Evolutionary conservation across 64 coral and sea anemone species (phyloP), one percentile per base, ranked within the genome.

Genomic region (Actinia tenebrosa): DNA sequence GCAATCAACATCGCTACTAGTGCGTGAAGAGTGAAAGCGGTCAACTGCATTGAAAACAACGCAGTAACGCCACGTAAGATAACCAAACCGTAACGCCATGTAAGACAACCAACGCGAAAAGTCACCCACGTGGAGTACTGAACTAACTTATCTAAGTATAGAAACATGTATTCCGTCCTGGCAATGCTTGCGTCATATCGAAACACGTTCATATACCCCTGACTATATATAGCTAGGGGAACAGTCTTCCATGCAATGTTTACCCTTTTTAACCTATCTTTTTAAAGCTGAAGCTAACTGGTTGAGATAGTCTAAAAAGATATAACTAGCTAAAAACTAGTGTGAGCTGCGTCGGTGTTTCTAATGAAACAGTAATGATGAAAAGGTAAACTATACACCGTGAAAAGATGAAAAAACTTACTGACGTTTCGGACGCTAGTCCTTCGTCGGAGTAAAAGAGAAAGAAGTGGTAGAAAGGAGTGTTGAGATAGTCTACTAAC

Each of bases 61-160:
- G 8, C 56, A 11, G 56, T 58, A 58, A 58, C 56, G 56, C 56
- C 15, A 58, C 56, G 69, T 30, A 75, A 42, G 25, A 75, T 42
- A 75, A 75, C 1, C 9, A 42, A 75, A 50, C 0, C 53, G 53
- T 55, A 55, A 55, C 53, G 53, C 53, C 11, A 55, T 11, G 66
- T 25, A 71, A 71, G 22, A 71, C 13, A 71, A 71, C 5, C 6
- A 27, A 71, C 7, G 23, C 1, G 69, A 30, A 10, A 69, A 23
- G 20, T 14, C 10, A 75, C 23, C 27, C 69, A 75, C 69, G 69
- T 75, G 69, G 10, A 75, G 26, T n/a, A 69, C 47, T 50, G 47
- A 69, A n/a, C 64, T 69, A 20, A 69, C n/a, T 69, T 42, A 26
- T 75, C 69, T 75, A 75, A 37, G 26, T 75, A 75, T 75, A 75